phyloP scores from a whole-genome alignment of 1,140 invertebrate species.

The Patella vulgata region DNA sequence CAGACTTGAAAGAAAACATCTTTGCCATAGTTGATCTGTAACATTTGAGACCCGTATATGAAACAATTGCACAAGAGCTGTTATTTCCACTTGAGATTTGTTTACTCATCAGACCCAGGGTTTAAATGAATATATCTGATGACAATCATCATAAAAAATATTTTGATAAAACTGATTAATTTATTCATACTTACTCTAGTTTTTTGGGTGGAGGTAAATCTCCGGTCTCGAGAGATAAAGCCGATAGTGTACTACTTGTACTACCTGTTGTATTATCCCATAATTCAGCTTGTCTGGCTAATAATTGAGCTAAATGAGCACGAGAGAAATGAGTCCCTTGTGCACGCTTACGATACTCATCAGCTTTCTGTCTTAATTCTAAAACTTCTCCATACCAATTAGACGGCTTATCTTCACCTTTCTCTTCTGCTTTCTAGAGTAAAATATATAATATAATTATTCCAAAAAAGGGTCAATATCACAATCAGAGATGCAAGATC shows the following conservation, averaged over 20 bases:
- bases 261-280: slow-evolving; percentile 50
- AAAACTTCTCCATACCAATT: slow-evolving; percentile 64
- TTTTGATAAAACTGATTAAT: too few species aligned
- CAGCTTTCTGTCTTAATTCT: slow-evolving; percentile 58
- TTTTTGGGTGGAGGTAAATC: too few species aligned
- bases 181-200: too few species aligned
- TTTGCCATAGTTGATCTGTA: too few species aligned
- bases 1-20: too few species aligned
- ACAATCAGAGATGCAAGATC: background rate
- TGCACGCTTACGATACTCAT: slow-evolving; percentile 60
- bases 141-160: too few species aligned
- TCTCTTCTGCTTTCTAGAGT: background rate
- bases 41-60: too few species aligned
- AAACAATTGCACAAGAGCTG: too few species aligned
- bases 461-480: background rate
- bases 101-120: too few species aligned
- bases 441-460: background rate
- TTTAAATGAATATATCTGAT: too few species aligned
- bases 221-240: slow-evolving; percentile 52
- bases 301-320: slow-evolving; percentile 59
- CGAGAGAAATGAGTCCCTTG: slow-evolving; percentile 64
- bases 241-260: slow-evolving; percentile 42
- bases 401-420: slow-evolving; percentile 18
- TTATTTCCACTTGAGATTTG: too few species aligned
- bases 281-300: slow-evolving; percentile 54